Base-by-base conservation (phyloP, 2,113 vertebrate species). In the Silurus meridionalis region DNA sequence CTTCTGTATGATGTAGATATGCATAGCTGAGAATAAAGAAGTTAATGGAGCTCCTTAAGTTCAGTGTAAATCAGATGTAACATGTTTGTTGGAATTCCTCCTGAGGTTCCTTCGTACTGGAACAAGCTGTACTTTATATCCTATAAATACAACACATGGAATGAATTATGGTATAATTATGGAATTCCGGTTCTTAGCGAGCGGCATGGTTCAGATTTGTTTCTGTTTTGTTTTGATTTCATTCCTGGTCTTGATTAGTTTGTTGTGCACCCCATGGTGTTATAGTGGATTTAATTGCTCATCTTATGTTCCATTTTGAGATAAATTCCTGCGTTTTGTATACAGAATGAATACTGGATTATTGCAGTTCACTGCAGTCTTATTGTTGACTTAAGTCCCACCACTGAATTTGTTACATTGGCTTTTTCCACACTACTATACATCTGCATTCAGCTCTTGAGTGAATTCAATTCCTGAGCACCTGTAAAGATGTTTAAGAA, bases 41-140 rank as follows among this genome's bases (percentile, higher is more conserved):
- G 66, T 13, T 64, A n/a, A 64, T 0, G 2, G 23, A 9, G 23
- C 61, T 66, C n/a, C 5, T 17, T 10, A 25, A 66, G n/a, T n/a
- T 17, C 19, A 2, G 37, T 37, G 37, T 37, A 37, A 69, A 1
- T 37, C 13, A 14, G 37, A 69, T 37, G 66, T 37, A 69, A 37
- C 66, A 69, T 14, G 14, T 37, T 17, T 23, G 10, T 72, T 23
- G 53, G 13, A 14, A 57, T 69, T 83, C 64, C 10, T 57, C 48
- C 37, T 46, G 17, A 8, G n/a, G 55, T 80, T 48, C 5, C 28
- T 48, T 58, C 57, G 0, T 46, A 4, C 21, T 0, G 13, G 46
- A 7, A 46, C 80, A 50, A 75, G 57, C 52, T 79, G 74, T 53
- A 75, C 77, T 84, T 87, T 48, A 55, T 57, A 82, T 82, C 83